phyloP scores from a whole-genome alignment of 2,797 vertebrate genomes.

The Lepus oiostolus region DNA sequence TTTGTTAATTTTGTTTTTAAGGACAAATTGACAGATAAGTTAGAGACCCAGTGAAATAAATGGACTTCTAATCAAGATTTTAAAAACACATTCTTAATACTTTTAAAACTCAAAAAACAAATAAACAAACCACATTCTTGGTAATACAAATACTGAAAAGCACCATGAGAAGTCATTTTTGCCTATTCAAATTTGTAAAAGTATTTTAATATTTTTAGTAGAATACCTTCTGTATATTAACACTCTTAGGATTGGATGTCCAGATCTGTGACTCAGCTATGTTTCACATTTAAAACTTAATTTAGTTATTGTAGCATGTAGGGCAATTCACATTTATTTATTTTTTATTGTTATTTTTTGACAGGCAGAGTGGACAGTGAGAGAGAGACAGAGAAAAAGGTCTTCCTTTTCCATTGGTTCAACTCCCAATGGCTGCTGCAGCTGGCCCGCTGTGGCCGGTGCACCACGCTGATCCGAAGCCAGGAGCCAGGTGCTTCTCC shows the following conservation, averaged over 20 bases:
- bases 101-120: background rate
- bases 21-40: constrained; percentile 77
- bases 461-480: too few species aligned
- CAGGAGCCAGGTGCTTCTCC: too few species aligned
- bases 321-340: background rate
- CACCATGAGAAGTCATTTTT: constrained; percentile 39
- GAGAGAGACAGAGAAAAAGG: too few species aligned
- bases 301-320: background rate
- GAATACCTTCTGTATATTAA: constrained; percentile 37
- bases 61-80: constrained; percentile 80
- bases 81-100: constrained; percentile 68
- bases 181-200: constrained; percentile 45
- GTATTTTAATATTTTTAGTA: constrained; percentile 38
- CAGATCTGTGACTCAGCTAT: background rate
- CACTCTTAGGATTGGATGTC: background rate
- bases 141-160: constrained; percentile 1
- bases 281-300: constrained; percentile 57
- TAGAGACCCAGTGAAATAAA: constrained; percentile 82
- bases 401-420: too few species aligned
- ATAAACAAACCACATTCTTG: background rate
- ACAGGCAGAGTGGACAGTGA: too few species aligned
- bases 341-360: too few species aligned
- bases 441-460: too few species aligned
- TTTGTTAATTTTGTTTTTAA: constrained; percentile 81
- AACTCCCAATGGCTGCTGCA: too few species aligned